Percentiles rank a stretch among this genome's conserved stretches.
Conservation (phyloP, 2,113 vertebrate species). For the Pardalotus punctatus region DNA sequence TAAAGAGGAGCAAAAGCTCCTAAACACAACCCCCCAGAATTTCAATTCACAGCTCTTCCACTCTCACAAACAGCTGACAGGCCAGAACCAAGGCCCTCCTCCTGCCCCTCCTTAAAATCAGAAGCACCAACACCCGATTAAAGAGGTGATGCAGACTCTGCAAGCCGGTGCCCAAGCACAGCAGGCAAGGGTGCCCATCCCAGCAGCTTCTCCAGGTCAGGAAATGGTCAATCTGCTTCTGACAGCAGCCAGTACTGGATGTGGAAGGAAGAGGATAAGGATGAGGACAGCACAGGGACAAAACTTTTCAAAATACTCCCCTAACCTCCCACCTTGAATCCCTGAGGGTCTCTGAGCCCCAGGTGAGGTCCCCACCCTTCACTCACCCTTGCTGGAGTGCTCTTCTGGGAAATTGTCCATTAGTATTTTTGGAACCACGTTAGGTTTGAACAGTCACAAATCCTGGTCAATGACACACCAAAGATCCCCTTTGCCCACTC, state of each 20-base stretch:
- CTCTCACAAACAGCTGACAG: neutral
- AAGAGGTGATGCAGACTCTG: neutral
- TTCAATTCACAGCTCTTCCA: neutral
- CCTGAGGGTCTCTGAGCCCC: neutral
- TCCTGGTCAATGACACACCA: neutral
- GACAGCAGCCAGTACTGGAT: neutral
- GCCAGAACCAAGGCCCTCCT: neutral
- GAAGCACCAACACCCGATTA: too few relatives aligned
- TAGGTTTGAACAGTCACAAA: neutral
- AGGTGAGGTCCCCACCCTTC: neutral
- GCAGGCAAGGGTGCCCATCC: neutral
- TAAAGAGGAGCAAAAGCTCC: neutral
- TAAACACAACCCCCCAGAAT: neutral
- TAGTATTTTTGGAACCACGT: neutral
- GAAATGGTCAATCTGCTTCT: neutral
- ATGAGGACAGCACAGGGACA: neutral
- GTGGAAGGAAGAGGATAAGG: neutral
- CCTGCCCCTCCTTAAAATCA: neutral
- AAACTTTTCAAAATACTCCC: neutral
- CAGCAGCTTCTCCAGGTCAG: neutral
- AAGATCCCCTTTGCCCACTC: neutral
- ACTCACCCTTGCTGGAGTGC: accelerated
- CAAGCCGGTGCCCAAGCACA: neutral
- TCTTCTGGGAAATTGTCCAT: neutral
- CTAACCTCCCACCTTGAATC: neutral